phyloP scores from a whole-genome alignment of 2,797 vertebrate genomes.

The Myiotriccus ornatus region DNA sequence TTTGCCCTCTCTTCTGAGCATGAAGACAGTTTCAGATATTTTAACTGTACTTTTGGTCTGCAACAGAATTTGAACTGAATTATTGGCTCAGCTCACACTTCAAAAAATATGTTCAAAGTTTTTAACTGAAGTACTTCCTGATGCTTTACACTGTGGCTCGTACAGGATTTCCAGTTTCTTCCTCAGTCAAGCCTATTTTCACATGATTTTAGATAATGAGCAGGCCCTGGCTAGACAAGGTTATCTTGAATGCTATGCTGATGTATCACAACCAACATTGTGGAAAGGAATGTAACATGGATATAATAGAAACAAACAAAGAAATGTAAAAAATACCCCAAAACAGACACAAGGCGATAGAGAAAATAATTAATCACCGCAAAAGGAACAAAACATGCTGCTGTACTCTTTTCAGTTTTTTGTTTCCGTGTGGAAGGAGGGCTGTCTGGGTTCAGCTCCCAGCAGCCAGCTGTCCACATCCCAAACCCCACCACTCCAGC shows the following conservation, averaged over 20 bases:
- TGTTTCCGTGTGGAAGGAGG: neutral
- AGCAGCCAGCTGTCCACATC: constrained; percentile 20
- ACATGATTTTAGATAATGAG: neutral
- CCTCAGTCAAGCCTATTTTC: neutral
- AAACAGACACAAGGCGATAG: neutral
- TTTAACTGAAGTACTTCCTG: neutral
- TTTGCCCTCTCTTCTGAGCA: neutral
- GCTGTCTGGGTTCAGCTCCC: neutral
- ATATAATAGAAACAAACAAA: neutral
- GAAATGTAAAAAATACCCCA: neutral
- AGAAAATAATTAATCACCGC: neutral
- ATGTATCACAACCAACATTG: neutral
- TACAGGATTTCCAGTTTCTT: neutral
- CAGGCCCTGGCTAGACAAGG: neutral
- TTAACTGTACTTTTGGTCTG: neutral
- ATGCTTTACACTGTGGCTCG: neutral
- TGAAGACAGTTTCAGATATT: neutral
- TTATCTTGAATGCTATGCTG: neutral
- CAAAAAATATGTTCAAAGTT: neutral
- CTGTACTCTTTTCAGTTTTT: neutral
- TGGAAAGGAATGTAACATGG: neutral
- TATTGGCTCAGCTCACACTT: neutral
- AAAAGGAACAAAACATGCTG: neutral
- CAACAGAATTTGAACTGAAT: neutral
- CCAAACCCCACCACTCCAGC: neutral